phyloP scores from a whole-genome alignment of 1,140 invertebrate genomes.

The Penaeus vannamei region DNA sequence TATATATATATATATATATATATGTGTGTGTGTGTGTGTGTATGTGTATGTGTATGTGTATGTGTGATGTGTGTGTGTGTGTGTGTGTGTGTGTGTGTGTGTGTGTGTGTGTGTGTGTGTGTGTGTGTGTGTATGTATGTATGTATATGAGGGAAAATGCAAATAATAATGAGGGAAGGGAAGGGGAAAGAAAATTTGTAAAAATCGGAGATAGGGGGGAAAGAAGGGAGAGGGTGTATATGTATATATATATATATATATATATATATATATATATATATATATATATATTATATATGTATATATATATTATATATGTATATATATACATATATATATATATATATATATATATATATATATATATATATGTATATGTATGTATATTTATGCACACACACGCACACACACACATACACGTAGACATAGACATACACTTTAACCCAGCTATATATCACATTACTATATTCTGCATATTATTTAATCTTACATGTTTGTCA shows the following conservation, averaged over 20 bases:
- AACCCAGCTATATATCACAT: too few relatives aligned
- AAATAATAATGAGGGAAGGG: neutral
- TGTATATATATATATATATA: too few relatives aligned
- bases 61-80: too few relatives aligned
- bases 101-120: too few relatives aligned
- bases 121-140: too few relatives aligned
- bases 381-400: neutral
- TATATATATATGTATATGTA: neutral
- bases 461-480: too few relatives aligned
- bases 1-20: conserved; percentile 6
- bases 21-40: conserved; percentile 11
- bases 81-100: too few relatives aligned
- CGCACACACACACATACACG: neutral
- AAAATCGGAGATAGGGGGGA: neutral
- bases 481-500: too few relatives aligned
- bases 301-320: too few relatives aligned
- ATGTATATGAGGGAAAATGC: neutral
- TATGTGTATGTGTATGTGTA: too few relatives aligned
- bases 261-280: too few relatives aligned
- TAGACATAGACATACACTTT: neutral
- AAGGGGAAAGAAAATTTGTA: neutral
- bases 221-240: neutral
- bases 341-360: neutral
- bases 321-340: neutral
- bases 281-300: too few relatives aligned